Evolutionary conservation across 2,888 invertebrate genomes (phyloP), one percentile per base, ranked within the genome.

Genomic region (Trilocha varians): DNA sequence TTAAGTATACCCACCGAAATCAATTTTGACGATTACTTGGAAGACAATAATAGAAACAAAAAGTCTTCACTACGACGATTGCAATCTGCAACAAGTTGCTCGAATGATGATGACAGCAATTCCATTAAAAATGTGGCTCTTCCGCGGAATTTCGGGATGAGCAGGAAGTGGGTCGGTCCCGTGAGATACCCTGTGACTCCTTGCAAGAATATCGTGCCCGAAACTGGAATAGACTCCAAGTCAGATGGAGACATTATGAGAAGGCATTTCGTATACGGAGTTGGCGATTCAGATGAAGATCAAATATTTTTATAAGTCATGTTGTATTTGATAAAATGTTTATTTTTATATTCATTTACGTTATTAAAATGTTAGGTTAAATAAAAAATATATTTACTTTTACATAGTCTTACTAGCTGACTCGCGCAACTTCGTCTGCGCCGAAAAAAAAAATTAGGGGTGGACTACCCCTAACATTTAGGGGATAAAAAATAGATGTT

Each of bases 121-220:
- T 76, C 78, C 4, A 64, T 65, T 0, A 80, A 78, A 48, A 77
- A 62, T 44, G 83, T 89, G 25, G 87, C 89, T 3, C 63, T 89
- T 47, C 89, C 90, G 5, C 78, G 89, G 45, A 88, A 88, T 58
- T 86, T 88, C 54, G 89, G 88, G 1, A 63, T 89, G 33, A 84
- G 90, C 43, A 75, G 90, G 50, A 85, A 84, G 50, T 90, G 90
- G 89, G 57, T 87, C 38, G 90, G 90, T 1, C 90, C 89, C 14
- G 89, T 90, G 1, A 72, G 86, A 49, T 90, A 90, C 65, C 90
- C 90, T 3, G 90, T 90, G 5, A 90, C 90, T 25, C 90, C 90
- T 34, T 86, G 89, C 41, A 89, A 89, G 57, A 84, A 80, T 49
- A 52, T 55, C 38, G 39, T 55, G 43, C 55, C 62, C 42, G 65